Evolutionary conservation across 2,797 vertebrate genomes (phyloP), one percentile per base, ranked within the genome.

Genomic region (Acridotheres tristis): DNA sequence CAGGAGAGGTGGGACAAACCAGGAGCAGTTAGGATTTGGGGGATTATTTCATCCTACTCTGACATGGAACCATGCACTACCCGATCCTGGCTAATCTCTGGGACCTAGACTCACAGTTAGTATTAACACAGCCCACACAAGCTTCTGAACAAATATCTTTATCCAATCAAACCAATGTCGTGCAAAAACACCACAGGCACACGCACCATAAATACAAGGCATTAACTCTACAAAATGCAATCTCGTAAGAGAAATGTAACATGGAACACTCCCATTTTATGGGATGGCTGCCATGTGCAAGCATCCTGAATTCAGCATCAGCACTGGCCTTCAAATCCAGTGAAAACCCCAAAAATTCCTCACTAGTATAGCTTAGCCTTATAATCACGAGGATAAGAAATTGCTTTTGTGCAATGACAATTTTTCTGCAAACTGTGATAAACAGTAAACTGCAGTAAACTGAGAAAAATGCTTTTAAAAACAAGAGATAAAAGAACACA

Each of bases 111-210:
- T 43, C 21, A 12, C 3, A 13, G 11, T 54, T 32, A 19, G 32
- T 34, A 42, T 6, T 38, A 55, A 67, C 53, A 74, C 10, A 62
- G 27, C 25, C 54, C 54, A 54, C 2, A 0, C 20, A 17, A 69
- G 55, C 22, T 55, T 84, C 9, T 32, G 22, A 81, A 87, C 16
- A 74, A 73, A 62, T 5, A 19, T 4, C 63, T 87, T 90, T 25
- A 77, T 20, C 45, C 34, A 34, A 1, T 3, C 7, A 9, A 50
- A n/a, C 11, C 0, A 0, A n/a, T 2, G 13, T 0, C 38, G 8
- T 4, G 2, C 18, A 57, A 69, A 65, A 88, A 0, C 32, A 85
- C 11, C 7, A 65, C 50, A 23, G 12, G 13, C 59, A 3, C 19
- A 16, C 4, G 25, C 10, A n/a, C 19, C 26, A 23, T 2, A 17